Percentiles rank a stretch among this genome's conserved stretches.
phyloP scores from a whole-genome alignment of 2,113 vertebrate species.

The Panurus biarmicus region DNA sequence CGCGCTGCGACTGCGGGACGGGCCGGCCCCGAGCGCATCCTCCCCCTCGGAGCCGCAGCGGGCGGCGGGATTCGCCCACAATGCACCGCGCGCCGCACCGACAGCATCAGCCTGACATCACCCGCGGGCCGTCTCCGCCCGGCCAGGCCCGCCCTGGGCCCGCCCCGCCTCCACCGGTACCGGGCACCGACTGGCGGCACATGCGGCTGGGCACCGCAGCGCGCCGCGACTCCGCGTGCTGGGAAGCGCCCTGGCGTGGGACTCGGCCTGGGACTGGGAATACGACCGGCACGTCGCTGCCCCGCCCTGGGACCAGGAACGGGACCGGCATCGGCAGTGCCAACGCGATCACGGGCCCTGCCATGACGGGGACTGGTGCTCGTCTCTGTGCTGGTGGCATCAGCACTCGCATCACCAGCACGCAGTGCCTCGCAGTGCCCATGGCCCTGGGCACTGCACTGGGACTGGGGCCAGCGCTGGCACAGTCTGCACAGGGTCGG shows the following conservation, averaged over 20 bases:
- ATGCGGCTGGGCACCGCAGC: neutral
- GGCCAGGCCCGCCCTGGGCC: neutral
- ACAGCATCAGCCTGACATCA: constrained; percentile 46
- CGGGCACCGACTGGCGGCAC: neutral
- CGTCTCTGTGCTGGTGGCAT: neutral
- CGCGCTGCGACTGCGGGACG: neutral
- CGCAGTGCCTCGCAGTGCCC: too few species aligned
- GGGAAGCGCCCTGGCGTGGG: neutral
- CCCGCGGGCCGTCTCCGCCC: neutral
- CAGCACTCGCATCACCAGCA: neutral
- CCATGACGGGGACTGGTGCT: neutral
- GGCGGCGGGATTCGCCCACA: constrained; percentile 39
- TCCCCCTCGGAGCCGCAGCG: neutral
- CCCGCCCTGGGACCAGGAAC: neutral
- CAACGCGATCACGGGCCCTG: neutral
- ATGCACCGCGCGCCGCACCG: constrained; percentile 23
- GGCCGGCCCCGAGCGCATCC: neutral
- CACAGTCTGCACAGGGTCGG: neutral
- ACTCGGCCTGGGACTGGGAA: neutral
- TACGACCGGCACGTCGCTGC: neutral
- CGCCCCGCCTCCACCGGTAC: neutral
- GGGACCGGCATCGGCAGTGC: neutral
- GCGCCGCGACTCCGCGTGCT: neutral
- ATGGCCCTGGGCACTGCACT: neutral
- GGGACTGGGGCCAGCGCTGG: neutral